These are phyloP conservation scores for Plusia festucae DNA, from an alignment of 2,888 invertebrate species.

Conservation along the genomic window DNA sequence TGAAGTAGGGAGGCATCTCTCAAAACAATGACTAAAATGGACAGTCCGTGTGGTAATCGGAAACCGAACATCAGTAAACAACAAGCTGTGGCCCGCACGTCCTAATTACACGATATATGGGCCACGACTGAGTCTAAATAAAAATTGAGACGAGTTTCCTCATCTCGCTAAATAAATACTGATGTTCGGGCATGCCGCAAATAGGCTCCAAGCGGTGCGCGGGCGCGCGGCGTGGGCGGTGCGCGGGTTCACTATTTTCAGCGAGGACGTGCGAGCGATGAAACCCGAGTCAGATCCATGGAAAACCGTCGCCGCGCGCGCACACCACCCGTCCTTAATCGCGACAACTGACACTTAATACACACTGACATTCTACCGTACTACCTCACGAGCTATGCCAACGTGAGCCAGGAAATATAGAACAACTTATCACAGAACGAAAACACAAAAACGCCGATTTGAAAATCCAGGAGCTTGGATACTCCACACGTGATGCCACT, in stretches of 20 bases:
- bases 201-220: slow-evolving; percentile 79
- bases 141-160: slow-evolving; percentile 84
- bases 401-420: slow-evolving; percentile 52
- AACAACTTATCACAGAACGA: slow-evolving; percentile 64
- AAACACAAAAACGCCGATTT: slow-evolving; percentile 65
- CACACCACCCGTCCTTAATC: slow-evolving; percentile 53
- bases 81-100: slow-evolving; percentile 60
- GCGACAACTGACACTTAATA: slow-evolving; percentile 54
- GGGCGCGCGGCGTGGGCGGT: slow-evolving; percentile 65
- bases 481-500: slow-evolving; percentile 71
- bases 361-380: slow-evolving; percentile 47
- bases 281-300: slow-evolving; percentile 84
- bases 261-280: slow-evolving; percentile 84
- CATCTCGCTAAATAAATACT: slow-evolving; percentile 88
- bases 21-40: slow-evolving; percentile 24
- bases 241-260: slow-evolving; percentile 83
- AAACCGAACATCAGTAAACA: slow-evolving; percentile 62
- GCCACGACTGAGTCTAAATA: slow-evolving; percentile 82
- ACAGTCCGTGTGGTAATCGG: slow-evolving; percentile 57
- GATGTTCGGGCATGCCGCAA: slow-evolving; percentile 84
- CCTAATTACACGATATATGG: slow-evolving; percentile 82
- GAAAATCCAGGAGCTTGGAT: slow-evolving; percentile 75
- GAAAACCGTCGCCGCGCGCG: slow-evolving; percentile 61
- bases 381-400: slow-evolving; percentile 46
- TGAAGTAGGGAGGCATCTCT: slow-evolving; percentile 7